phyloP scores from a whole-genome alignment of 2,888 invertebrate genomes.

The Neuroscelio doddi region DNA sequence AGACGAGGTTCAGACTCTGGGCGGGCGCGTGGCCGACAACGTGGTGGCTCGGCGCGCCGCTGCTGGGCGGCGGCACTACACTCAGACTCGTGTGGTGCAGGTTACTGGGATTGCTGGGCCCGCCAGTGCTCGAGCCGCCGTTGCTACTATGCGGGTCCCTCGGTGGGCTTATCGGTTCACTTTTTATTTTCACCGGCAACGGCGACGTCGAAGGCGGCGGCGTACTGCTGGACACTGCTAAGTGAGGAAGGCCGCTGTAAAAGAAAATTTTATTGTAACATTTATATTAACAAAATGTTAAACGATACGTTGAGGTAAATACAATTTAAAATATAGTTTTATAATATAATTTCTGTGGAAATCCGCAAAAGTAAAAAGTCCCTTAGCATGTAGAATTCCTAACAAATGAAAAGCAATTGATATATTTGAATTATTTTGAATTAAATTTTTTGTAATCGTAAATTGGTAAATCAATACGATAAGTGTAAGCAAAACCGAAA shows the following conservation, averaged over 20 bases:
- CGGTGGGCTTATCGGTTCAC: slow-evolving; percentile 96
- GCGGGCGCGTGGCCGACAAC: slow-evolving; percentile 60
- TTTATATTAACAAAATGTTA: neutral
- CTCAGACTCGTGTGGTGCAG: slow-evolving; percentile 71
- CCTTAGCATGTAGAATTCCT: too few species aligned
- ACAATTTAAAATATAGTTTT: too few species aligned
- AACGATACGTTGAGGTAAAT: too few species aligned
- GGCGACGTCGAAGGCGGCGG: slow-evolving; percentile 86
- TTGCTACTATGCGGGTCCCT: slow-evolving; percentile 80
- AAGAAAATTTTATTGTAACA: neutral
- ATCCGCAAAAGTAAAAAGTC: too few species aligned
- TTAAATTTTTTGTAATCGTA: too few species aligned
- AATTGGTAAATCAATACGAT: too few species aligned
- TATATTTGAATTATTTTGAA: too few species aligned
- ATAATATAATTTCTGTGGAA: too few species aligned
- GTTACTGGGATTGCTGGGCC: slow-evolving; percentile 72
- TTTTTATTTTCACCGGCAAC: slow-evolving; percentile 91
- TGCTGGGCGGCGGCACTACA: slow-evolving; percentile 66
- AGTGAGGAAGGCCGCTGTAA: slow-evolving; percentile 82
- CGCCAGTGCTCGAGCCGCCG: slow-evolving; percentile 64
- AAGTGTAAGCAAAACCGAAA: too few species aligned
- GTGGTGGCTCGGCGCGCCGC: slow-evolving; percentile 63
- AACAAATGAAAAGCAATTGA: too few species aligned
- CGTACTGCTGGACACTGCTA: slow-evolving; percentile 84
- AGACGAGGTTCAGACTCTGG: slow-evolving; percentile 65